Evolutionary conservation across 2,888 invertebrate species (phyloP), one percentile per base, ranked within the genome.

Genomic region (Stramonita haemastoma): DNA sequence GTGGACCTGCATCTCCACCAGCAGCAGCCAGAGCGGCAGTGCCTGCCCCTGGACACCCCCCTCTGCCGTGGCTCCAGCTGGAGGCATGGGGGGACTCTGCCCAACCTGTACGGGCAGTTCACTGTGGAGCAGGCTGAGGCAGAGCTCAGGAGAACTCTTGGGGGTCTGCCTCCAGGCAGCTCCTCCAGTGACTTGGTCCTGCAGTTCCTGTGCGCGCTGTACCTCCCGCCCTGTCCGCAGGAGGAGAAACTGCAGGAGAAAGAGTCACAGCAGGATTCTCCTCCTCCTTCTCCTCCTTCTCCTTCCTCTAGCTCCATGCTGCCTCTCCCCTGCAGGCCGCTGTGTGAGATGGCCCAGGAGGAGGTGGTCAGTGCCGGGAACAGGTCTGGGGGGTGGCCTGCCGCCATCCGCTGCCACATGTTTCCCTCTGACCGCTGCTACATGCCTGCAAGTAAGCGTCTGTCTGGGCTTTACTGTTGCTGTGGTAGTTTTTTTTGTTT

Each of bases 41-140:
- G 87, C 29, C 13, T 77, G 29, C 34, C 36, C 0, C 6, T 56
- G 77, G 79, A n/a, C 8, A 70, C 46, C 6, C 36, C 32, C 0
- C 70, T 70, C 19, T 34, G 77, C 6, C 15, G 77, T 19, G 87
- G 79, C 5, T 22, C 29, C 6, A 32, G 73, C 66, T 70, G 87
- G 66, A 36, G 13, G 29, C 36, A 0, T 4, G 87, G 87, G 34
- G 57, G 22, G 19, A 34, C 46, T 36, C 46, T 89, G 34, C 90
- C 90, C 70, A 90, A 90, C 56, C 73, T 90, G 19, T 90, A 87
- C 66, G 90, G 90, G 17, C 89, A 90, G 46, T 66, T 34, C 46
- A 73, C 89, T 0, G n/a, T 73, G 73, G 32, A 32, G 8, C 73
- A 87, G 19, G 90, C 90, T 17, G 29, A 34, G 8, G 6, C 13